Percentiles rank a stretch among this genome's conserved stretches.
Conservation (phyloP, 1,140 invertebrate species). For the Ridgeia piscesae region DNA sequence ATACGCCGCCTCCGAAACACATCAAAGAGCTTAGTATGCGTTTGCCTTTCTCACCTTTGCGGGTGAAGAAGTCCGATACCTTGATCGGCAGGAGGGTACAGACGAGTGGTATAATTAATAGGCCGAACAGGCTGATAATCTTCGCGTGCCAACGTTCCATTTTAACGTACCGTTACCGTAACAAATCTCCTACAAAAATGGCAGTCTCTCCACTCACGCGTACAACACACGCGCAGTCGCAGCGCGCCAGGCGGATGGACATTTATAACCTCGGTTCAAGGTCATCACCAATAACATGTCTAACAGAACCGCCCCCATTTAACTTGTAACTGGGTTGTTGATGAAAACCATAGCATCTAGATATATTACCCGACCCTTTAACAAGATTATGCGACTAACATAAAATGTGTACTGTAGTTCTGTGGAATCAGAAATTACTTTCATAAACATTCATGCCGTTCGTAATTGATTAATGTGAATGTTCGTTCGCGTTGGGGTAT, state of each 20-base stretch:
- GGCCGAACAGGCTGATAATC: conserved; percentile 25
- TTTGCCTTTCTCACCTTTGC: conserved; percentile 12
- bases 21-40: conserved; percentile 50
- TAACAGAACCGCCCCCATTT: neutral
- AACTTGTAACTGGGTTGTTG: neutral
- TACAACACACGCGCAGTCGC: neutral
- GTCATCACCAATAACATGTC: neutral
- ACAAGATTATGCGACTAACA: neutral
- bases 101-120: conserved; percentile 26
- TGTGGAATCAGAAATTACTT: neutral
- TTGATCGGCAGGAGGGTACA: conserved; percentile 29
- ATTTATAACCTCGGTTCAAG: conserved; percentile 10
- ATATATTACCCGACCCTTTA: neutral
- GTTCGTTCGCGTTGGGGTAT: too few relatives aligned
- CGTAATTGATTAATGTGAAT: too few relatives aligned
- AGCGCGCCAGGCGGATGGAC: neutral
- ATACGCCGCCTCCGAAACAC: conserved; percentile 82
- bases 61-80: conserved; percentile 20
- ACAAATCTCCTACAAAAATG: neutral
- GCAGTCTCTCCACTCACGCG: neutral
- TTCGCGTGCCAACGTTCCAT: conserved; percentile 32
- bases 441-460: neutral
- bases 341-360: neutral
- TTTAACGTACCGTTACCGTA: neutral
- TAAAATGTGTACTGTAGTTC: neutral